These are phyloP conservation scores for Morone chrysops DNA, from an alignment of 2,113 vertebrate species.

Conservation along the genomic window DNA sequence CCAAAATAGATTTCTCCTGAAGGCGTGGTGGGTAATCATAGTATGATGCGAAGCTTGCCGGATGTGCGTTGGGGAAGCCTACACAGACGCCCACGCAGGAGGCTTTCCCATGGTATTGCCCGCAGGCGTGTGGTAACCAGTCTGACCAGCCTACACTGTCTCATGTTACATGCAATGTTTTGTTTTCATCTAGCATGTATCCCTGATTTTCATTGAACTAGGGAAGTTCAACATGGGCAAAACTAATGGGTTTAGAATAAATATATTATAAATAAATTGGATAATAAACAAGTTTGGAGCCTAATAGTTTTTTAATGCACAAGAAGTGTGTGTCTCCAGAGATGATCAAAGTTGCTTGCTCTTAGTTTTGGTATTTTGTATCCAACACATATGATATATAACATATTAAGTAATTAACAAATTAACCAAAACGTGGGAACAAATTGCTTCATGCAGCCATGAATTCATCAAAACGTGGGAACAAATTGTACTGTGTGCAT, in stretches of 20 bases:
- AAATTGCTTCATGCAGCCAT: too few relatives aligned
- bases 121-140: background rate
- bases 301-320: background rate
- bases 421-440: too few relatives aligned
- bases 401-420: too few relatives aligned
- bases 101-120: fast-evolving
- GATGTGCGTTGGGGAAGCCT: background rate
- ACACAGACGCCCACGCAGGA: background rate
- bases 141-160: background rate
- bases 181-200: background rate
- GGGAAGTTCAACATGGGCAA: background rate
- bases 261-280: background rate
- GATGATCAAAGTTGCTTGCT: background rate
- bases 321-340: background rate
- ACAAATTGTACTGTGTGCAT: too few relatives aligned
- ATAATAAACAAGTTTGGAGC: background rate
- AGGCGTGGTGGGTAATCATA: background rate
- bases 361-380: background rate
- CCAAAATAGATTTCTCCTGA: background rate
- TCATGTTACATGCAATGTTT: background rate
- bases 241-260: background rate
- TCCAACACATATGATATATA: background rate
- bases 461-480: too few relatives aligned
- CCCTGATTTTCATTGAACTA: background rate
- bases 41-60: background rate